phyloP scores from a whole-genome alignment of 2,113 vertebrate species.

The Brienomyrus brachyistius region DNA sequence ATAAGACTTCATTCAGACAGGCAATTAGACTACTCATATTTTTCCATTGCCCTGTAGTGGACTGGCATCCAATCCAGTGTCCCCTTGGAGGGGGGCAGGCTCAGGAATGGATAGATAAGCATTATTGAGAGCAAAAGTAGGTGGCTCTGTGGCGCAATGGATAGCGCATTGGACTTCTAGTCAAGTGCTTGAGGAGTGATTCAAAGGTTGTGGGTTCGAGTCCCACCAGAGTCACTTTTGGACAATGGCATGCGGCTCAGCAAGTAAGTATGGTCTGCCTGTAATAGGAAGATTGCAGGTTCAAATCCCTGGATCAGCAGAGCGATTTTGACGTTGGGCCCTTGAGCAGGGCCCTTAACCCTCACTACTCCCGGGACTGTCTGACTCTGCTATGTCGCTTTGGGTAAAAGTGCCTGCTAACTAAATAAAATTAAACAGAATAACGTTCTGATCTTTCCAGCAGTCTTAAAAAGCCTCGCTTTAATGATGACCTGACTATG shows the following conservation, averaged over 20 bases:
- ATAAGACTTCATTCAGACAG: not conserved
- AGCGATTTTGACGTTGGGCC: not conserved
- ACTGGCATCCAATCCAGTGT: not conserved
- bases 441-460: not conserved
- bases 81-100: not conserved
- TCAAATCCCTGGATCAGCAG: not conserved
- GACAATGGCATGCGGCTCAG: not conserved
- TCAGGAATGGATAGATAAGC: not conserved
- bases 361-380: not conserved
- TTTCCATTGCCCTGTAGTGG: not conserved
- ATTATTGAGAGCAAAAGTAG: not conserved
- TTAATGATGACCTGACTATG: not conserved
- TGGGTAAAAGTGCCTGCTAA: not conserved
- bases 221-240: not conserved
- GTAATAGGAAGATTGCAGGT: not conserved
- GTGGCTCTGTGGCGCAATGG: not conserved
- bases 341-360: not conserved
- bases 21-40: not conserved
- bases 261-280: not conserved
- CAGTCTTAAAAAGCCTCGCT: not conserved
- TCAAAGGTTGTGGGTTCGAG: not conserved
- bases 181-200: not conserved
- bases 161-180: not conserved
- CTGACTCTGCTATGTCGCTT: not conserved
- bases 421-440: not conserved